Evolutionary conservation across 2,888 invertebrate genomes (phyloP).

Genomic region (Podotricha telesiphe): DNA sequence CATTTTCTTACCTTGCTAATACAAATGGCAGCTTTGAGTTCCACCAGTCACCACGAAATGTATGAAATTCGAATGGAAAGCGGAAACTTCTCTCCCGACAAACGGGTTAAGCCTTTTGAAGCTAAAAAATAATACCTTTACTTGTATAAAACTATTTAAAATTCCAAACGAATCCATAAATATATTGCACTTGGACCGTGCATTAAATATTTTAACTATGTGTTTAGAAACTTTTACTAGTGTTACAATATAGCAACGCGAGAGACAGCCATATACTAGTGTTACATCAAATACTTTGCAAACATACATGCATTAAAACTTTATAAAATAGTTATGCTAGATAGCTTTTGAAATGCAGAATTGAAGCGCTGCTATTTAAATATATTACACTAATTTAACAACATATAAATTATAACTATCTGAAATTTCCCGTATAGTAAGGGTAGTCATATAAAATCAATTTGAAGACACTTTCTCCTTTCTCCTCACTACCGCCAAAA

Average conservation of each 20-base stretch:
- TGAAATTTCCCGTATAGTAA: too few species aligned
- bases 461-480: too few species aligned
- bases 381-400: too few species aligned
- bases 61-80: too few species aligned
- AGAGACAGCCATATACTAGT: neutral
- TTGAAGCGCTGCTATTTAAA: neutral
- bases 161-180: neutral
- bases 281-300: conserved; percentile 2
- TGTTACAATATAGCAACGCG: neutral
- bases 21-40: too few species aligned
- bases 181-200: neutral
- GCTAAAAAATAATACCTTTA: neutral
- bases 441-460: too few species aligned
- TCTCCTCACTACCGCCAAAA: too few species aligned
- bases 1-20: too few species aligned
- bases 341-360: neutral
- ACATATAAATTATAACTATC: too few species aligned
- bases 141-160: neutral
- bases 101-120: too few species aligned
- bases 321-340: neutral
- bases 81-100: too few species aligned
- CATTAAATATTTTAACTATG: neutral
- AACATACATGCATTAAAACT: neutral
- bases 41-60: too few species aligned
- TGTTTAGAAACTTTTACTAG: neutral